Conservation (phyloP, 2,113 vertebrate genomes). For the Panthera leo region DNA sequence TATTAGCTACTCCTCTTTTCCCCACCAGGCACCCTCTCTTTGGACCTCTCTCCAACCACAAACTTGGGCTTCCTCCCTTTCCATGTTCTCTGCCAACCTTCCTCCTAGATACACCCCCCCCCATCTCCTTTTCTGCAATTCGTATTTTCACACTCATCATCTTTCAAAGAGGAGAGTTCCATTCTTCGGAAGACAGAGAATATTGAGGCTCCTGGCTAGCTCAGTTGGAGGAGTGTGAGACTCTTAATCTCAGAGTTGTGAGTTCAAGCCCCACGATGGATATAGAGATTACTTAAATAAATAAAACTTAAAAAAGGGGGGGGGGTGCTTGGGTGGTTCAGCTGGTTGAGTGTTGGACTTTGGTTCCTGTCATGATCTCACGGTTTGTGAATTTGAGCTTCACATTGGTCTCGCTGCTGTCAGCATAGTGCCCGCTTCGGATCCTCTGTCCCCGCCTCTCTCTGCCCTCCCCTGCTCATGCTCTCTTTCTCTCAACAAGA, state of each 20-base stretch:
- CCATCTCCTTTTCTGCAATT: background rate
- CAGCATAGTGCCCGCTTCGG: too few species aligned
- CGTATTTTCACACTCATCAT: background rate
- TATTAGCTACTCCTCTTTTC: background rate
- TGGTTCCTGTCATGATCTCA: too few species aligned
- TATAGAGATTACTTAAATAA: background rate
- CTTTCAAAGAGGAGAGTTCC: background rate
- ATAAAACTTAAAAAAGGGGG: background rate
- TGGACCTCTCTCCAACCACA: background rate
- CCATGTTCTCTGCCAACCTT: background rate
- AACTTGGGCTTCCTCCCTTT: background rate
- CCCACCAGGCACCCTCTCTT: background rate
- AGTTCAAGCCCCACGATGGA: background rate
- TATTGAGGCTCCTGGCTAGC: background rate
- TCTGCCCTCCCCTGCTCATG: too few species aligned
- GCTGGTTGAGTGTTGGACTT: too few species aligned
- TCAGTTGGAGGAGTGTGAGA: background rate
- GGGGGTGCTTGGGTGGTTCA: too few species aligned
- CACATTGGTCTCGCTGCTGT: too few species aligned
- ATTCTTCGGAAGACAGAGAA: conserved; percentile 26
- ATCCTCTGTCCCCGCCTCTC: too few species aligned
- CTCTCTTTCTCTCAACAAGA: too few species aligned
- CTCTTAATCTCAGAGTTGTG: background rate
- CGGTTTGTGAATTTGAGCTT: too few species aligned
- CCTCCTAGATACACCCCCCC: background rate